A percentile compares a stretch with the other conserved stretches of the same genome.
Evolutionary conservation across 2,797 vertebrate genomes (phyloP).

Genomic region (Eutrigla gurnardus): DNA sequence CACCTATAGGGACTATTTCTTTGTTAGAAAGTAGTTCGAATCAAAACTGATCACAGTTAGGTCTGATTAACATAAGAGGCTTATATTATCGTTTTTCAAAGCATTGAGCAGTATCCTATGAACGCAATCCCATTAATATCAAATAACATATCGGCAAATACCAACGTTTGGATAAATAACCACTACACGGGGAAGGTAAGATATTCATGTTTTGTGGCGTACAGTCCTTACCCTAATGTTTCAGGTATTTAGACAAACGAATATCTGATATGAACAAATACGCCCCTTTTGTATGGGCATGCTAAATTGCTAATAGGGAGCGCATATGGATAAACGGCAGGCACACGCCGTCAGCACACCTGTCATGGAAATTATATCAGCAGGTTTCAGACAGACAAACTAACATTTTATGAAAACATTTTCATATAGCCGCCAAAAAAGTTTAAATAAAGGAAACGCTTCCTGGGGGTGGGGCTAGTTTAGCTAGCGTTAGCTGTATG

Average conservation of each 20-base stretch:
- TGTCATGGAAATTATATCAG: no score
- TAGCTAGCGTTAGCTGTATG: neutral
- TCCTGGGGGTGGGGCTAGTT: no score
- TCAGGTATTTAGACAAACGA: no score
- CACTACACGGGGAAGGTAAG: neutral
- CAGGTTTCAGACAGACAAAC: neutral
- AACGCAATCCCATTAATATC: neutral
- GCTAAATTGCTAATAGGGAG: no score
- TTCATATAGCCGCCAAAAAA: no score
- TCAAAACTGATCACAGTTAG: neutral
- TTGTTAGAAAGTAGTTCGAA: neutral
- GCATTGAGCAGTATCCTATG: neutral
- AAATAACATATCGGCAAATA: neutral
- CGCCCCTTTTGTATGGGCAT: neutral
- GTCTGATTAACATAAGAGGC: neutral
- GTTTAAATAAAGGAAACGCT: no score
- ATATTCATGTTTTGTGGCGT: neutral
- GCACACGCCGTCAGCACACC: no score
- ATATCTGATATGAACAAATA: no score
- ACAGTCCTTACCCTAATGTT: neutral
- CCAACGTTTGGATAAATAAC: neutral
- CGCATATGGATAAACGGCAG: no score
- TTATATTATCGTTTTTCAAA: neutral
- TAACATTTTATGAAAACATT: neutral
- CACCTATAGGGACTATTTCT: neutral